Evolutionary conservation across 2,113 vertebrate species (phyloP).

Genomic region (Pseudopipra pipra): DNA sequence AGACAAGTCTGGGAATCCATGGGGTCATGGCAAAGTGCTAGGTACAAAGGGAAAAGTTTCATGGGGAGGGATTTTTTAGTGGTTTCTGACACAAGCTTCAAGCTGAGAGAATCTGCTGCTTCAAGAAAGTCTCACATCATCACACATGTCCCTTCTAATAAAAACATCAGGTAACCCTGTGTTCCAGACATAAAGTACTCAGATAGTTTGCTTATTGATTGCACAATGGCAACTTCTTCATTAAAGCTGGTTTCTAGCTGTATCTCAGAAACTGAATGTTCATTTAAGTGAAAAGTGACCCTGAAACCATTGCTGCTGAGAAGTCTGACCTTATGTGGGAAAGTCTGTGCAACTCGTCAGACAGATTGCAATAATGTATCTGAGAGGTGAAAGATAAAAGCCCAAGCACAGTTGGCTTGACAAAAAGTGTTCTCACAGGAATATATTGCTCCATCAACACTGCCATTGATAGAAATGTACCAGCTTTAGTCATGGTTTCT

Average conservation of each 20-base stretch:
- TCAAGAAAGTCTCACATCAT: background rate
- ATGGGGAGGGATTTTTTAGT: background rate
- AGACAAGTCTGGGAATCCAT: background rate
- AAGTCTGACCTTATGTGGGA: background rate
- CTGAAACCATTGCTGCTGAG: background rate
- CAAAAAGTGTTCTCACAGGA: background rate
- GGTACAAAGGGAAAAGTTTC: background rate
- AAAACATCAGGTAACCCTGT: background rate
- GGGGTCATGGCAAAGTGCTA: background rate
- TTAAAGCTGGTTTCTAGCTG: background rate
- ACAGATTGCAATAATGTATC: background rate
- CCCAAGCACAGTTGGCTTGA: background rate
- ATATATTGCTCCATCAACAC: background rate
- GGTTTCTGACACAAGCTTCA: background rate
- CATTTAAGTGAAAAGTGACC: constrained; percentile 10
- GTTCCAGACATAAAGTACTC: background rate
- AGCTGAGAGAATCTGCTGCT: background rate
- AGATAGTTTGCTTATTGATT: background rate
- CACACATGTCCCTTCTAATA: background rate
- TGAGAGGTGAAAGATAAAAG: constrained; percentile 10
- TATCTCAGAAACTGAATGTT: background rate
- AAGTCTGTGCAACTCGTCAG: background rate
- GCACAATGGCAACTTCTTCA: background rate
- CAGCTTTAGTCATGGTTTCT: background rate
- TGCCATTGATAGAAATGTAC: background rate